Conservation (phyloP, 2,888 invertebrate species). For the Sicus ferrugineus region DNA sequence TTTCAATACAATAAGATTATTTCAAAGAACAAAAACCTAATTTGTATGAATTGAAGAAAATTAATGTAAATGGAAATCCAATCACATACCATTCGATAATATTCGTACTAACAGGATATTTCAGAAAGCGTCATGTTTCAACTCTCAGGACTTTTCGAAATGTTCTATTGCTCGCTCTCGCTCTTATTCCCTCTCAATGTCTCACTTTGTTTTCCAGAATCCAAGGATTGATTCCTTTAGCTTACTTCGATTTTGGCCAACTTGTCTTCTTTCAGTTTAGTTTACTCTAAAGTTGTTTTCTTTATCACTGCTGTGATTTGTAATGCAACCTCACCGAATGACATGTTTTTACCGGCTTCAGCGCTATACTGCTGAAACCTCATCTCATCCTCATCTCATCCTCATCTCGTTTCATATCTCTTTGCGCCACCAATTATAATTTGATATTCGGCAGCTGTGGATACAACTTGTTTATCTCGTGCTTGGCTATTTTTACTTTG, state of each 20-base stretch:
- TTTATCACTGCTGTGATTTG: neutral
- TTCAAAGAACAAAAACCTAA: too few relatives aligned
- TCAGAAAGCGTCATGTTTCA: too few relatives aligned
- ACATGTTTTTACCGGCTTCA: neutral
- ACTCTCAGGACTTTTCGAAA: too few relatives aligned
- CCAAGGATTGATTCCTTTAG: neutral
- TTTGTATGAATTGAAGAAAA: too few relatives aligned
- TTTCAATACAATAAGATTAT: too few relatives aligned
- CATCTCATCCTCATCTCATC: too few relatives aligned
- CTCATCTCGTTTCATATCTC: too few relatives aligned
- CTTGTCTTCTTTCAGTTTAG: neutral
- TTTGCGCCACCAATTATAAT: too few relatives aligned
- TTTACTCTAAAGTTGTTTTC: neutral
- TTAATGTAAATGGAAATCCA: too few relatives aligned
- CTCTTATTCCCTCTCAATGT: neutral
- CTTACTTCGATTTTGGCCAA: neutral
- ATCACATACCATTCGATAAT: too few relatives aligned
- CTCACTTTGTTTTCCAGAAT: neutral
- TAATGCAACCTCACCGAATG: neutral
- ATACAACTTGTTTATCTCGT: neutral
- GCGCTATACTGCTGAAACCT: neutral
- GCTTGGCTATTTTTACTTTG: neutral
- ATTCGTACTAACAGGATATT: too few relatives aligned
- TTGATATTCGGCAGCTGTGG: neutral
- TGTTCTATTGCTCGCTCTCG: too few relatives aligned